These are phyloP conservation scores for Adoxophyes honmai DNA, from an alignment of 1,140 invertebrate genomes.

Conservation along the genomic window DNA sequence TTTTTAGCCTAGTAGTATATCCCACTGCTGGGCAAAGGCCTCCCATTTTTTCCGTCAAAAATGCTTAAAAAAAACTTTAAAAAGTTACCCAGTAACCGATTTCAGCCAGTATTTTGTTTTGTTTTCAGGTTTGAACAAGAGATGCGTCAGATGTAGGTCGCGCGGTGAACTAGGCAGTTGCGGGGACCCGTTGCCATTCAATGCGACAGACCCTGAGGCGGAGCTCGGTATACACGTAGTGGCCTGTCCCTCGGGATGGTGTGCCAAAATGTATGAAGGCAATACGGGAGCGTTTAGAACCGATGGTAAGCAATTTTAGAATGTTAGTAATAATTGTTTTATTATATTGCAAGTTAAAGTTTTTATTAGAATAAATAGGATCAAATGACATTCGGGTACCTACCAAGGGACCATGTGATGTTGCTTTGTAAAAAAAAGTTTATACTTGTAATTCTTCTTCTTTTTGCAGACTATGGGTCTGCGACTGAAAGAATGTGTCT, in stretches of 20 bases:
- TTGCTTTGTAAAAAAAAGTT: too few species aligned
- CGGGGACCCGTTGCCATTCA: conserved; percentile 90
- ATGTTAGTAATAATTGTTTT: neutral
- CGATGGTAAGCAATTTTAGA: conserved; percentile 60
- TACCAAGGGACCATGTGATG: too few species aligned
- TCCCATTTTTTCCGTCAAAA: too few species aligned
- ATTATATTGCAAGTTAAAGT: too few species aligned
- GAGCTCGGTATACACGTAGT: conserved; percentile 85
- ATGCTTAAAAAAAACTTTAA: too few species aligned
- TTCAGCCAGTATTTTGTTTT: conserved; percentile 4
- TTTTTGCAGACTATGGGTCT: conserved; percentile 87
- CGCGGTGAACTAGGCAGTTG: conserved; percentile 92
- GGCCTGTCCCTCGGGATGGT: conserved; percentile 95
- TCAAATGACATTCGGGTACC: too few species aligned
- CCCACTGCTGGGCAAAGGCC: too few species aligned
- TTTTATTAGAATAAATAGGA: too few species aligned
- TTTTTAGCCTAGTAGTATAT: too few species aligned
- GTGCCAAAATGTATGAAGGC: conserved; percentile 92
- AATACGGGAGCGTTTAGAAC: conserved; percentile 80
- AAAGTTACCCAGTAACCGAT: too few species aligned
- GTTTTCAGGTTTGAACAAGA: conserved; percentile 56
- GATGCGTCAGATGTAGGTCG: conserved; percentile 84
- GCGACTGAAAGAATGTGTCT: conserved; percentile 93
- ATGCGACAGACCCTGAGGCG: conserved; percentile 83
- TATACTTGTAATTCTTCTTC: conserved; percentile 24